Base-by-base conservation (phyloP, 2,113 vertebrate genomes). In the Nerophis ophidion region DNA sequence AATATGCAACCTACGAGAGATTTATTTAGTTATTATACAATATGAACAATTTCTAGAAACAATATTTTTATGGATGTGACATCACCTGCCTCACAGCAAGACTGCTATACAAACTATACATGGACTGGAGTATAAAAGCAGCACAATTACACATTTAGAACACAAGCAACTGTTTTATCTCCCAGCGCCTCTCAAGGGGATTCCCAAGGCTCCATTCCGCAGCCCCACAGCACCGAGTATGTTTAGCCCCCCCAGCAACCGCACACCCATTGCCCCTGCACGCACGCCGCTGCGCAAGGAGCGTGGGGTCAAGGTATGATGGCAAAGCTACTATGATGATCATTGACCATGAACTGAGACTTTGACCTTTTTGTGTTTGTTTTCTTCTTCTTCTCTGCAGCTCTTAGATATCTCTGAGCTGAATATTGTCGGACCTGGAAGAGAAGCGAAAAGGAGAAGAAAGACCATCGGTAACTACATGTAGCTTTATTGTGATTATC, bases 191-290 rank as follows among this genome's bases (percentile, higher is more conserved):
- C 94, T 98, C 50, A 98, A 94, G 84, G 97, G 96, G 66, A 98
- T 98, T 79, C 97, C 97, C 46, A 99, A 98, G 83, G 95, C 94
- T 5, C 94, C 97, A 0, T 98, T 98, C 86, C 90, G 95, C 68
- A 98, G 92, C 74, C 94, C 96, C 50, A 93, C 94, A 1, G 87
- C 95, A 5, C 93, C 97, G 46, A 96, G 94, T 38, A 93, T 97
- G 54, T 99, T 98, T 85, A 97, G 92, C 79, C 93, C 96, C 4
- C 87, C 95, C 10, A 94, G 95, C 68, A 98, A 94, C 60, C 91
- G 95, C 78, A 93, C 95, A 11, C 93, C 95, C 1, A 95, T 98
- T 53, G 90, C 95, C 1, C 95, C 95, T 0, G 90, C 92, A 0
- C 90, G 95, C 77, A 94, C 95, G 0, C 94, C 95, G 2, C 69